A percentile compares a stretch with the other conserved stretches of the same genome.
These are phyloP conservation scores for Drosophila nigrodunni DNA, from an alignment of 1,140 invertebrate genomes.

Conservation along the genomic window DNA sequence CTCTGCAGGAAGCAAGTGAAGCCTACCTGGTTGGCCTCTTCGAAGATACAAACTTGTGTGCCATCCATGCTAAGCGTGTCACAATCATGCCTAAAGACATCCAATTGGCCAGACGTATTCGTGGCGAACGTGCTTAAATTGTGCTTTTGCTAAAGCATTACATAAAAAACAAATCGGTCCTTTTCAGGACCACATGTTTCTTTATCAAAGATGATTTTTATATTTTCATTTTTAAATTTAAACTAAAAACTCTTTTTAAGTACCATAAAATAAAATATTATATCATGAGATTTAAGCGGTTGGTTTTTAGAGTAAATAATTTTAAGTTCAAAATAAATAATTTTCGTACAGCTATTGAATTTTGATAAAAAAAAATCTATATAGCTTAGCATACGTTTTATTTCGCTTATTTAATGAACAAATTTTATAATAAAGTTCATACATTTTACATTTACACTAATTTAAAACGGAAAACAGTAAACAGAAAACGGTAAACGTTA, in stretches of 20 bases:
- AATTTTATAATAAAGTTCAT: too few relatives aligned
- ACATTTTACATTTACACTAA: too few relatives aligned
- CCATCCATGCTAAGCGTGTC: slow-evolving; percentile 1
- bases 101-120: slow-evolving; percentile 1
- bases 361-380: too few relatives aligned
- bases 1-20: slow-evolving; percentile 4
- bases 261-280: not conserved
- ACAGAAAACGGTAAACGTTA: too few relatives aligned
- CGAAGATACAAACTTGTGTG: slow-evolving; percentile 3
- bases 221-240: not conserved
- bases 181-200: not conserved
- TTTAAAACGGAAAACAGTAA: too few relatives aligned
- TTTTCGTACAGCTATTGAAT: too few relatives aligned
- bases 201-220: not conserved
- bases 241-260: not conserved
- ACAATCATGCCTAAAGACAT: slow-evolving; percentile 2
- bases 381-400: too few relatives aligned
- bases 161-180: not conserved
- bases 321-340: too few relatives aligned
- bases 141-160: not conserved
- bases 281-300: too few relatives aligned
- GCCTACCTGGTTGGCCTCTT: slow-evolving; percentile 5
- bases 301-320: too few relatives aligned
- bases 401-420: too few relatives aligned
- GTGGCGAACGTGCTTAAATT: slow-evolving; percentile 1